phyloP scores from a whole-genome alignment of 2,797 vertebrate species.

The Chelonia mydas region DNA sequence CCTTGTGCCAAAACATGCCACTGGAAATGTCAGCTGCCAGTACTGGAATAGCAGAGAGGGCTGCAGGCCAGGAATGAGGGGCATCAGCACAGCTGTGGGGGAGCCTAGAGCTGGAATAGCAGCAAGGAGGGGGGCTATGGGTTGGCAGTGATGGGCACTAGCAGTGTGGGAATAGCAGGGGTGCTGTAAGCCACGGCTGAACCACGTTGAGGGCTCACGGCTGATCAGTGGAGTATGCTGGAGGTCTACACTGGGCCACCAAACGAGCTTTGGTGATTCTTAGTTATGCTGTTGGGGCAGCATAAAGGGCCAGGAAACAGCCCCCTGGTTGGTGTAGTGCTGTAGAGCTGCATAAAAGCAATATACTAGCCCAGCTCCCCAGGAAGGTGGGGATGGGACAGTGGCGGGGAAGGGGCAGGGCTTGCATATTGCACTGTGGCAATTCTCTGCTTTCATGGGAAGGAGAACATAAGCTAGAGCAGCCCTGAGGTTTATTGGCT shows the following conservation, averaged over 20 bases:
- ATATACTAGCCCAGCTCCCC: background rate
- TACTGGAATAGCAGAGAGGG: background rate
- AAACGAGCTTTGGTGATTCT: background rate
- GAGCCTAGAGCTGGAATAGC: background rate
- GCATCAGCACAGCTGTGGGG: background rate
- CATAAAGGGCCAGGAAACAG: background rate
- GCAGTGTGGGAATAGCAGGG: background rate
- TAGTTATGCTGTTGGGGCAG: background rate
- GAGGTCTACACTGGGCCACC: background rate
- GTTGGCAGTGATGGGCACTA: background rate
- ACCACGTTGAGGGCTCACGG: background rate
- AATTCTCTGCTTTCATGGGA: background rate
- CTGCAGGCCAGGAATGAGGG: background rate
- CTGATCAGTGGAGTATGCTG: background rate
- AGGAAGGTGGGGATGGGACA: background rate
- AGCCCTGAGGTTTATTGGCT: background rate
- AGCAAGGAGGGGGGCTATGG: background rate
- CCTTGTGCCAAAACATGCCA: background rate
- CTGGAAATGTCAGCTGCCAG: background rate
- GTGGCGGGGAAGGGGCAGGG: background rate
- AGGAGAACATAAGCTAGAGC: background rate
- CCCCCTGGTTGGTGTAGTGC: background rate
- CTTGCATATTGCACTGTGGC: background rate
- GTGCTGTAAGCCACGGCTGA: background rate
- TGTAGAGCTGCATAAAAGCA: background rate